phyloP scores from a whole-genome alignment of 2,888 invertebrate species.

The Amblyjoppa fuscipennis region DNA sequence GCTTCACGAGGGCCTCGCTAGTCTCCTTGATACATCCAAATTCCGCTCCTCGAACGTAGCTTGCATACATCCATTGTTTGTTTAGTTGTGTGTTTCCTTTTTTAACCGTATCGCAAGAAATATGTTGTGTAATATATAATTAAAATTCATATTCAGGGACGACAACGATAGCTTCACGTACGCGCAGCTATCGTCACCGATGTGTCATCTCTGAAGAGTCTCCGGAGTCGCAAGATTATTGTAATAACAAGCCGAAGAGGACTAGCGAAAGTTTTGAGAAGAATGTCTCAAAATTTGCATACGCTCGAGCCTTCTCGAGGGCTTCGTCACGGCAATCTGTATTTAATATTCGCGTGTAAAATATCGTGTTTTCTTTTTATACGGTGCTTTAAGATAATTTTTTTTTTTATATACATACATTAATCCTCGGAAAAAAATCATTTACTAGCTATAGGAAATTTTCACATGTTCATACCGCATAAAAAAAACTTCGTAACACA shows the following conservation, averaged over 20 bases:
- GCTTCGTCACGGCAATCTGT: conserved; percentile 3
- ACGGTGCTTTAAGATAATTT: conserved; percentile 18
- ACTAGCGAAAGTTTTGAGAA: neutral
- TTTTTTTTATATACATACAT: neutral
- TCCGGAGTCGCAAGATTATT: neutral
- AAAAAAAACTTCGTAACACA: neutral
- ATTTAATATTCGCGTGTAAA: conserved; percentile 29
- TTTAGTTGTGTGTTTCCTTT: conserved; percentile 14
- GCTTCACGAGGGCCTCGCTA: conserved; percentile 11
- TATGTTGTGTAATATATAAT: conserved; percentile 61
- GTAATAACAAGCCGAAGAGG: conserved; percentile 13
- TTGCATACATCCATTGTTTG: neutral
- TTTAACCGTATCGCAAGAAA: conserved; percentile 36
- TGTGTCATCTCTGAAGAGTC: conserved; percentile 79
- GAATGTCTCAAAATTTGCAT: conserved; percentile 2
- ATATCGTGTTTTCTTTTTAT: conserved; percentile 20
- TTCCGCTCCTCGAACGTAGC: conserved; percentile 36
- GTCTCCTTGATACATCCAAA: conserved; percentile 32
- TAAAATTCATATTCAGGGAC: conserved; percentile 77
- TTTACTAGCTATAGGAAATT: neutral
- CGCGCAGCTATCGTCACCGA: conserved; percentile 75
- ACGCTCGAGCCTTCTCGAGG: conserved; percentile 1
- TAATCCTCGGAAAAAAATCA: neutral
- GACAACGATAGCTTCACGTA: conserved; percentile 72
- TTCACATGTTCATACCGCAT: neutral